phyloP scores from a whole-genome alignment of 2,113 vertebrate genomes.

The Mirza zaza region DNA sequence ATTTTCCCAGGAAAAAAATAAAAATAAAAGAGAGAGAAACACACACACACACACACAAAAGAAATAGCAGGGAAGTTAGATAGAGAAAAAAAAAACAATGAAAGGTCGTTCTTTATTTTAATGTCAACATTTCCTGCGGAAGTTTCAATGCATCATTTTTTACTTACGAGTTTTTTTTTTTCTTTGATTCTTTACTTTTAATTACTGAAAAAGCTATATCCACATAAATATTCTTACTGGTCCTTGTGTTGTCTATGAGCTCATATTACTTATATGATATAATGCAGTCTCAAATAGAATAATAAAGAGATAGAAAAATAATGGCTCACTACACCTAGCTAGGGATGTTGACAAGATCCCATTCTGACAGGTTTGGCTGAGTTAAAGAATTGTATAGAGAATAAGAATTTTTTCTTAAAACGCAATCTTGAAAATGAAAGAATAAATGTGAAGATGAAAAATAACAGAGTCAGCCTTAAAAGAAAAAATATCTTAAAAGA shows the following conservation, averaged over 20 bases:
- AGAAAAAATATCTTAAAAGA: conserved; percentile 12
- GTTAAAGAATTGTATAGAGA: neutral
- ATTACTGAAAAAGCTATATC: neutral
- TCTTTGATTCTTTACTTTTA: neutral
- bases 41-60: no score
- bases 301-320: neutral
- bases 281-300: neutral
- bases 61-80: neutral
- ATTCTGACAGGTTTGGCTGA: conserved; percentile 23
- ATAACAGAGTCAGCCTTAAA: neutral
- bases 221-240: neutral
- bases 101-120: neutral
- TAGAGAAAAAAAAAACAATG: neutral
- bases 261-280: neutral
- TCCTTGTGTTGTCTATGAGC: neutral
- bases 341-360: neutral
- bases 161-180: neutral
- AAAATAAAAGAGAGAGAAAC: neutral
- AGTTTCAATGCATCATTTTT: neutral
- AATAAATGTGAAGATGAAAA: conserved; percentile 1
- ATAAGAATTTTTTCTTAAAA: conserved; percentile 16
- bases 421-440: neutral
- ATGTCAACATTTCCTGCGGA: neutral
- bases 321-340: neutral
- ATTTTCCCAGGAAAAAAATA: neutral